phyloP scores from a whole-genome alignment of 2,113 vertebrate species.

The Protomyctophum bolini region DNA sequence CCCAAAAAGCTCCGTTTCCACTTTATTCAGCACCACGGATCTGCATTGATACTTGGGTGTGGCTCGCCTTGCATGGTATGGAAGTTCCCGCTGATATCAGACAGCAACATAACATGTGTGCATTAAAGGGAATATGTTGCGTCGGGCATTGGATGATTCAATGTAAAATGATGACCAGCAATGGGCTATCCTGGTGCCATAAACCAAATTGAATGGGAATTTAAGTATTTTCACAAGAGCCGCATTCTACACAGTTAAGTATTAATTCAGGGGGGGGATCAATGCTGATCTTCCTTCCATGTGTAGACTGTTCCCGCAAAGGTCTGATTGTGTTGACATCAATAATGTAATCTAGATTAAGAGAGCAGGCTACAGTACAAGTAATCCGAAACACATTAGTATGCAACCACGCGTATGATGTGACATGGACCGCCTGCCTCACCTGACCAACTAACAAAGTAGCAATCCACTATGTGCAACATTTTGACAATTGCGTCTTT shows the following conservation, averaged over 20 bases:
- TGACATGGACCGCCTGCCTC: slow-evolving; percentile 46
- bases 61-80: slow-evolving; percentile 44
- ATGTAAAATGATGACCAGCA: not conserved
- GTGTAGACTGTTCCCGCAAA: slow-evolving; percentile 20
- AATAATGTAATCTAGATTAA: slow-evolving; percentile 65
- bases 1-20: slow-evolving; percentile 26
- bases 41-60: slow-evolving; percentile 61
- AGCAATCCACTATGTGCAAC: slow-evolving; percentile 7
- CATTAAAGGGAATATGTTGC: slow-evolving; percentile 1
- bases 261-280: not conserved
- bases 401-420: slow-evolving; percentile 30
- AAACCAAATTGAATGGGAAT: slow-evolving; percentile 27
- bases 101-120: slow-evolving; percentile 25
- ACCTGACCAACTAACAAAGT: slow-evolving; percentile 47
- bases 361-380: slow-evolving; percentile 51
- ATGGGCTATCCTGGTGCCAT: slow-evolving; percentile 5
- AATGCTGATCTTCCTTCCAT: slow-evolving; percentile 2
- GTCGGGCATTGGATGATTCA: slow-evolving; percentile 1
- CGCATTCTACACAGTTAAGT: not conserved
- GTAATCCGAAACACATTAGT: slow-evolving; percentile 54
- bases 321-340: slow-evolving; percentile 29
- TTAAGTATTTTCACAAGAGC: not conserved
- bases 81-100: slow-evolving; percentile 33
- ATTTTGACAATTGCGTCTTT: slow-evolving; percentile 1
- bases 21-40: slow-evolving; percentile 32